Evolutionary conservation across 2,888 invertebrate genomes (phyloP).

Genomic region (Erynnis tages): DNA sequence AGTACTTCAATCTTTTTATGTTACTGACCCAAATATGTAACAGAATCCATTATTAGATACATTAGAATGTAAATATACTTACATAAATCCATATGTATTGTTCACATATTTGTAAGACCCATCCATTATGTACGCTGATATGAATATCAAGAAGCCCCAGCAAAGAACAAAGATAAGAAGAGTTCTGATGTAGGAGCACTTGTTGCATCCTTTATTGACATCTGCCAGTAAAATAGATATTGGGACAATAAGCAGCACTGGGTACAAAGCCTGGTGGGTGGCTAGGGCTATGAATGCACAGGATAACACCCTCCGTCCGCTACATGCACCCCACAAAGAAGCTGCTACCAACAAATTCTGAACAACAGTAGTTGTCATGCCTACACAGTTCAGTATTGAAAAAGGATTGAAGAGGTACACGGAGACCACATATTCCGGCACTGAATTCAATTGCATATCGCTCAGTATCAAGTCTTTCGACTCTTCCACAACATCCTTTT

Average conservation of each 20-base stretch:
- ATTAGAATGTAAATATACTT: slow-evolving; percentile 65
- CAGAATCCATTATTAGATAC: no score
- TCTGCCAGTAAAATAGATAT: slow-evolving; percentile 86
- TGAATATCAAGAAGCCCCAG: slow-evolving; percentile 78
- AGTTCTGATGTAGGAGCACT: slow-evolving; percentile 74
- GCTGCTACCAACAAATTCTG: slow-evolving; percentile 91
- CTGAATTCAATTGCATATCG: slow-evolving; percentile 80
- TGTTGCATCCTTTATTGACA: slow-evolving; percentile 70
- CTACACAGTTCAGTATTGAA: slow-evolving; percentile 92
- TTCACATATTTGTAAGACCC: slow-evolving; percentile 84
- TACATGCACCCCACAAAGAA: slow-evolving; percentile 86
- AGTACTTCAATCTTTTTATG: no score
- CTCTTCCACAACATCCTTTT: slow-evolving; percentile 81
- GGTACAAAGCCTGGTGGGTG: slow-evolving; percentile 91
- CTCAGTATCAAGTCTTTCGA: slow-evolving; percentile 77
- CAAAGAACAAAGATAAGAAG: slow-evolving; percentile 76
- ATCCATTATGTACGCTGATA: slow-evolving; percentile 84
- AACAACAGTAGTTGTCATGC: slow-evolving; percentile 94
- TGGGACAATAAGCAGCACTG: slow-evolving; percentile 91
- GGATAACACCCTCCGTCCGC: slow-evolving; percentile 83
- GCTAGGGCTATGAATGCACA: slow-evolving; percentile 88
- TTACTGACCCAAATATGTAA: no score
- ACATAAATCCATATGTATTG: slow-evolving; percentile 92
- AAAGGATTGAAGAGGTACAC: slow-evolving; percentile 95
- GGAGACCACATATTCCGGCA: slow-evolving; percentile 86